Evolutionary conservation across 2,113 vertebrate genomes (phyloP), one percentile per base, ranked within the genome.

Genomic region (Gymnogyps californianus): DNA sequence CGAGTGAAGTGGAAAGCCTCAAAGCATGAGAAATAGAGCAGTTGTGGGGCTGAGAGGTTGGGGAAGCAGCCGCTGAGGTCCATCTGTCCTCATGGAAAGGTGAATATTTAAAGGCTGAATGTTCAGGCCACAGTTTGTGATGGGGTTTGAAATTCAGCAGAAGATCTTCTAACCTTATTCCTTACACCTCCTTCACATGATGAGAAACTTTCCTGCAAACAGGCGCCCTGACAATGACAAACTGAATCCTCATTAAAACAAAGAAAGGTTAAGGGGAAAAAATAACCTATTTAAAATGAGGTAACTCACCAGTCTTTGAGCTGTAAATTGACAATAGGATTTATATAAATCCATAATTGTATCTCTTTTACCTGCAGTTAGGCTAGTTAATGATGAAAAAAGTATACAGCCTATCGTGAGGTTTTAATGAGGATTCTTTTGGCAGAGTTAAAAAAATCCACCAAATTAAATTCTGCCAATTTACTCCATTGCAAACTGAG

Each of bases 401-500:
- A 98, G 98, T 98, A 98, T 98, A 98, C 98, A 98, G 98, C 96
- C 98, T 97, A 98, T 98, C 93, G 94, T 97, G 98, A 97, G 97
- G 97, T 98, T 99, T 99, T 99, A 99, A 99, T 99, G 99, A 99
- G 99, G 98, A 98, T 98, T 98, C 98, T 98, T 99, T 99, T 98
- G 98, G 97, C 99, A 98, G 98, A 98, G 98, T 98, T 98, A 97
- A 99, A 99, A 99, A 99, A 99, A 99, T 98, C 98, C 98, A 99
- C 99, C 99, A 99, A 99, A 99, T 99, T 99, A 99, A 99, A 99
- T 98, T 98, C 98, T 99, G 98, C 98, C 99, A 99, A 99, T 99
- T 99, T 99, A 98, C 98, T 99, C 98, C 97, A 98, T 98, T 98
- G 98, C 99, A 98, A 99, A 98, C 99, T 98, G 98, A 98, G 98